A percentile compares a stretch with the other conserved stretches of the same genome.
Evolutionary conservation across 1,140 invertebrate species (phyloP).

Genomic region (Anastatus disparis): DNA sequence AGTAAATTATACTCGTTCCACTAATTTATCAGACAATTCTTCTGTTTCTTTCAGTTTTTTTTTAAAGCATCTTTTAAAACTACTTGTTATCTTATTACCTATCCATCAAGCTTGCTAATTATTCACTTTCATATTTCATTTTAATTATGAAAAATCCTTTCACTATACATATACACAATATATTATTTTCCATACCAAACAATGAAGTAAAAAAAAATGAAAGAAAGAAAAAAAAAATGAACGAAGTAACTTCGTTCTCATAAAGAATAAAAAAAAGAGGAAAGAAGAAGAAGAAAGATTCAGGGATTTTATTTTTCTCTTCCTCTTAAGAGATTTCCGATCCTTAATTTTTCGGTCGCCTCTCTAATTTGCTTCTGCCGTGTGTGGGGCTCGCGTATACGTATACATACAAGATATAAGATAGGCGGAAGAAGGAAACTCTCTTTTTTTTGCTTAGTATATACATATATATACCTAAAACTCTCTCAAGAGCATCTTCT

Average conservation of each 20-base stretch:
- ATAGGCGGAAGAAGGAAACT: constrained; percentile 52
- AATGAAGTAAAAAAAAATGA: background rate
- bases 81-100: background rate
- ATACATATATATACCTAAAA: too few relatives aligned
- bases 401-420: constrained; percentile 18
- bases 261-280: too few relatives aligned
- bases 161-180: background rate
- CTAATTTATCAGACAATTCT: background rate
- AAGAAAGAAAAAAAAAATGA: too few relatives aligned
- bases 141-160: background rate
- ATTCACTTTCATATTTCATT: background rate
- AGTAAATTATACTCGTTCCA: background rate
- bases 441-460: too few relatives aligned
- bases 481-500: too few relatives aligned
- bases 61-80: too few relatives aligned
- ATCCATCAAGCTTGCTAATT: background rate
- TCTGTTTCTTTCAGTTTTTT: too few relatives aligned
- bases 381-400: constrained; percentile 6
- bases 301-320: too few relatives aligned
- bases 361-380: constrained; percentile 28
- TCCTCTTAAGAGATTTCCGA: too few relatives aligned
- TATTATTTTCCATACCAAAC: background rate
- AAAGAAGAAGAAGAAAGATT: too few relatives aligned
- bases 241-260: too few relatives aligned
- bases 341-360: constrained; percentile 16